A percentile compares a stretch with the other conserved stretches of the same genome.
Conservation (phyloP, 2,888 invertebrate genomes). For the Nipponacmea schrenckii region DNA sequence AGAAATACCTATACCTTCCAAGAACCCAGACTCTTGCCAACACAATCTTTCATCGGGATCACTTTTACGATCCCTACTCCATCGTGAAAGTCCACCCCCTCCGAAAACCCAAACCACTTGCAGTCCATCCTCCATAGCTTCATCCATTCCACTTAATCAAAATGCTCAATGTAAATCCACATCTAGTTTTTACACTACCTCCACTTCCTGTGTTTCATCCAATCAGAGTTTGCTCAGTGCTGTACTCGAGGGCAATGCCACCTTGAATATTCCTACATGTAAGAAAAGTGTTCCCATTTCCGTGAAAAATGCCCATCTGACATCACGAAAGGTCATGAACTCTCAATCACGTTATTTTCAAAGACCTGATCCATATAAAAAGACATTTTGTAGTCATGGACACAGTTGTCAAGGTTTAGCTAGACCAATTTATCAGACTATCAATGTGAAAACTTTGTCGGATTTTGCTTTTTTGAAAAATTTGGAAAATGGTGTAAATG, state of each 20-base stretch:
- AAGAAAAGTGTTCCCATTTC: background rate
- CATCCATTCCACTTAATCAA: background rate
- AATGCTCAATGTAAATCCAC: background rate
- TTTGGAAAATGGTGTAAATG: too few species aligned
- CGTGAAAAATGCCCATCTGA: background rate
- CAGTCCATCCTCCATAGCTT: background rate
- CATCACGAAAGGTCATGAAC: background rate
- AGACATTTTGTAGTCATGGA: background rate
- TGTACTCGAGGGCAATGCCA: background rate
- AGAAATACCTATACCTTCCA: too few species aligned
- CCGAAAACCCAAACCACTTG: background rate
- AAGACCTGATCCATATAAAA: background rate
- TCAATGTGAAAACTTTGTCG: background rate
- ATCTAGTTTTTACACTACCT: background rate
- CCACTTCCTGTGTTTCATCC: background rate
- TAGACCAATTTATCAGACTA: background rate
- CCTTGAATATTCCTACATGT: background rate
- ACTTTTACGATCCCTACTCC: background rate
- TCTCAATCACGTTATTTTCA: too few species aligned
- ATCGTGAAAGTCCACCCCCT: background rate
- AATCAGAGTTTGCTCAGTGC: background rate
- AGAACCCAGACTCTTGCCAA: background rate
- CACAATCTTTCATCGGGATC: background rate
- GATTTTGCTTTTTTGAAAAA: too few species aligned
- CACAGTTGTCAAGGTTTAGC: background rate